Conservation (phyloP, 2,888 invertebrate genomes). For the Drosophila birchii region DNA sequence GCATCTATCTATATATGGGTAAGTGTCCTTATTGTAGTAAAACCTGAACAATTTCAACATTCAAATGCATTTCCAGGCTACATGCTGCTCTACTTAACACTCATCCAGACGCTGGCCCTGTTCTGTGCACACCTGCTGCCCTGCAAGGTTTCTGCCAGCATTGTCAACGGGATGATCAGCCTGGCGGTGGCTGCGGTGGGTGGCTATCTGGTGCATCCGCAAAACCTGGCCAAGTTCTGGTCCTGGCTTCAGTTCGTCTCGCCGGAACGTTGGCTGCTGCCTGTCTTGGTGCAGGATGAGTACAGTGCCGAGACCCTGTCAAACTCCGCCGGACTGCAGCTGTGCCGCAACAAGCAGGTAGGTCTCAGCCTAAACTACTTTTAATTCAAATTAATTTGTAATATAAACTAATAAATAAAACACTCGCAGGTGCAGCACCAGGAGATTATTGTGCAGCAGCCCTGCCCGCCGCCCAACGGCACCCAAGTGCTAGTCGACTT, state of each 20-base stretch:
- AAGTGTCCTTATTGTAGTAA: slow-evolving; percentile 54
- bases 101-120: slow-evolving; percentile 89
- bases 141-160: slow-evolving; percentile 87
- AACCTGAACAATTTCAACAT: not conserved
- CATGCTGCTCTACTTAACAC: slow-evolving; percentile 89
- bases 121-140: slow-evolving; percentile 89
- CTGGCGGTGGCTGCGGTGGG: slow-evolving; percentile 87
- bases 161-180: slow-evolving; percentile 87
- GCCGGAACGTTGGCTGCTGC: slow-evolving; percentile 90
- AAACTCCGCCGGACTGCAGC: slow-evolving; percentile 85
- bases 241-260: slow-evolving; percentile 89
- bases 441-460: slow-evolving; percentile 93
- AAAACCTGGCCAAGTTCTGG: slow-evolving; percentile 88
- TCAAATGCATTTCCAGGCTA: slow-evolving; percentile 86
- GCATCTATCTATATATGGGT: slow-evolving; percentile 91
- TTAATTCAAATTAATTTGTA: not conserved
- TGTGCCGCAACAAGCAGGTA: slow-evolving; percentile 91
- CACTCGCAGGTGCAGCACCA: slow-evolving; percentile 90
- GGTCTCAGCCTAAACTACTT: slow-evolving; percentile 1
- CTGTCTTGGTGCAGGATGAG: slow-evolving; percentile 88
- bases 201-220: slow-evolving; percentile 89
- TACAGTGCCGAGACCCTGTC: slow-evolving; percentile 88
- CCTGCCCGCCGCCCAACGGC: slow-evolving; percentile 92
- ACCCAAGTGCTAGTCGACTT: slow-evolving; percentile 88
- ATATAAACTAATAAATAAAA: not conserved